Evolutionary conservation across 1,140 invertebrate genomes (phyloP), one percentile per base, ranked within the genome.

Genomic region (Battus philenor): DNA sequence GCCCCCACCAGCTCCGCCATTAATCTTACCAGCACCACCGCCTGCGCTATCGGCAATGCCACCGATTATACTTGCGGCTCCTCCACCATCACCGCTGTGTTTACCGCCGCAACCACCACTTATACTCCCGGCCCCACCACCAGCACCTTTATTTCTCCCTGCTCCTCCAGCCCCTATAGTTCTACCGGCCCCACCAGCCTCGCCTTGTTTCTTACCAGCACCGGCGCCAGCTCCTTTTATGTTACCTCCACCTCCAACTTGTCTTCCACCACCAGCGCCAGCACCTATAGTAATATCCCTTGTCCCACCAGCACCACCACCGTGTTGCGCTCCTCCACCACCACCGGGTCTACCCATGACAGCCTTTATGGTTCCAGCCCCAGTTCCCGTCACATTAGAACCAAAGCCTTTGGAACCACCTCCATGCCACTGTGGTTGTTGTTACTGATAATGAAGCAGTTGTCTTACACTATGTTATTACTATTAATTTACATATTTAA

Each of bases 281-380:
- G 55, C 60, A 9, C 68, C 73, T 12, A 38, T 74, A 31, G 54
- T 77, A 0, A 74, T 77, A 54, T 74, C 72, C 2, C 20, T 74
- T 16, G 62, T 68, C 2, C 61, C 68, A 3, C 64, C 68, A 13
- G 26, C 60, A 12, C 45, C 60, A 4, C 62, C 59, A 2, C 47
- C 65, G 0, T 44, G 47, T 3, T 47, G 48, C 2, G 71, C 52
- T 20, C 11, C 47, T 0, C 54, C 61, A 0, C 51, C 65, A 0
- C 67, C 68, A 10, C 58, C 68, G 3, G 58, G 69, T 2, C 33
- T 71, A 0, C 67, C 72, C 2, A 78, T 81, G 77, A 78, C 43
- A 16, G 74, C 77, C 0, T 78, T 53, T 38, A 70, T 77, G 70
- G 65, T 78, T 0, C 58, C 72, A 13, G 51, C 72, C n/a, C 70